These are phyloP conservation scores for Protophormia terraenovae DNA, from an alignment of 2,888 invertebrate genomes.

Conservation along the genomic window DNA sequence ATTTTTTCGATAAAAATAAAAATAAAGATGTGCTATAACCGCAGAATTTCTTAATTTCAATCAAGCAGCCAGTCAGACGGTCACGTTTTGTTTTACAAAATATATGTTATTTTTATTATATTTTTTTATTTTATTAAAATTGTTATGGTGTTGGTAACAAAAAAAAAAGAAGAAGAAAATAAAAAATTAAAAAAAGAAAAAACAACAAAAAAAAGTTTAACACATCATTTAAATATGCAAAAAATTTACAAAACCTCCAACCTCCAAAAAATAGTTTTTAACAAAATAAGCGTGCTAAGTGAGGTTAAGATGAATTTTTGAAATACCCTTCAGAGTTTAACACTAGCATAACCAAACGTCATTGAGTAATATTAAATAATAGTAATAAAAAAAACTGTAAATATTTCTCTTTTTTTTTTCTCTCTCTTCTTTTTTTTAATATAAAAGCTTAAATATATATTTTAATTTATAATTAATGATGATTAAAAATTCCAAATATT, in stretches of 20 bases:
- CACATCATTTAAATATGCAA: background rate
- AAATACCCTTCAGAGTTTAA: slow-evolving; percentile 4
- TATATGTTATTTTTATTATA: background rate
- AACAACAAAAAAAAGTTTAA: background rate
- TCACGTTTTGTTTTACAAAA: slow-evolving; percentile 4
- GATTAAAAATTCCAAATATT: background rate
- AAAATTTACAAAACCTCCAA: slow-evolving; percentile 11
- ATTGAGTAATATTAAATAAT: background rate
- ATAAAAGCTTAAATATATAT: background rate
- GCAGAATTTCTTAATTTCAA: background rate
- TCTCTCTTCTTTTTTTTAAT: background rate
- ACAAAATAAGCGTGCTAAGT: background rate
- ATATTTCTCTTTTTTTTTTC: background rate
- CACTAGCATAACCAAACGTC: background rate
- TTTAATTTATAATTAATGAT: background rate
- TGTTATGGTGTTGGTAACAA: background rate
- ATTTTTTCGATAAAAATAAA: too few relatives aligned
- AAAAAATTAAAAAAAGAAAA: background rate
- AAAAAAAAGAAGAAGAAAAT: background rate
- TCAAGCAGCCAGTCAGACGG: background rate
- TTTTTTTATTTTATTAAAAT: background rate
- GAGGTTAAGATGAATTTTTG: background rate
- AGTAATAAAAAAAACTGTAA: background rate
- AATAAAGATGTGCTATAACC: too few relatives aligned
- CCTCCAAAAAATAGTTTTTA: background rate